Base-by-base conservation (phyloP, 2,797 vertebrate genomes). In the Phoxinus dragarum region DNA sequence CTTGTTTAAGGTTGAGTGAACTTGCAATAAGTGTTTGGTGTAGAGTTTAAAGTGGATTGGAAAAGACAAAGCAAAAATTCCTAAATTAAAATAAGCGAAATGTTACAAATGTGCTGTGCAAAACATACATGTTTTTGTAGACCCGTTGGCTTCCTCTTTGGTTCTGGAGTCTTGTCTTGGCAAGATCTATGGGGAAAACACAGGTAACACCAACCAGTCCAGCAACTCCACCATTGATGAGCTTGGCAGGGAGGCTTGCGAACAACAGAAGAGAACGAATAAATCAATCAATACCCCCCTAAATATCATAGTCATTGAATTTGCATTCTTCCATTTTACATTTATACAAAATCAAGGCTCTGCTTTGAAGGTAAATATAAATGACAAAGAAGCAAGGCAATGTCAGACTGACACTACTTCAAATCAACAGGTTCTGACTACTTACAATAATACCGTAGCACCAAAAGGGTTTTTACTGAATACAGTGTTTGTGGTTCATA, bases 201-300 rank as follows among this genome's bases (percentile, higher is more conserved):
- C 96, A 97, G 87, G 96, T 96, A 87, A 97, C 96, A 56, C 97
- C 97, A 12, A 96, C 96, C 78, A 97, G 93, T 76, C 97, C 97
- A 73, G 97, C 97, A 85, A 96, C 90, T 82, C 96, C 97, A 88
- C 97, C 96, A 86, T 96, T 97, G 88, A 97, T 96, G 76, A 97
- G 94, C 66, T 97, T 97, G 64, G 96, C 96, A 69, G 96, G 96
- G 31, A 97, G 93, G 91, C 97, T 97, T 88, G 23, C 2, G 66
- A 77, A 54, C n/a, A 14, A 64, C 72, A 75, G 42, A 52, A 23
- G 4, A 74, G 12, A 40, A n/a, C 11, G 42, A 76, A 42, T 69
- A 3, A 23, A 59, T 80, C 2, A 36, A 66, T 71, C 23, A 34
- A 16, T 17, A 31, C 56, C 47, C 6, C 17, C 11, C 11, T 12